Evolutionary conservation across 2,113 vertebrate genomes (phyloP).

Genomic region (Prunella fulvescens): DNA sequence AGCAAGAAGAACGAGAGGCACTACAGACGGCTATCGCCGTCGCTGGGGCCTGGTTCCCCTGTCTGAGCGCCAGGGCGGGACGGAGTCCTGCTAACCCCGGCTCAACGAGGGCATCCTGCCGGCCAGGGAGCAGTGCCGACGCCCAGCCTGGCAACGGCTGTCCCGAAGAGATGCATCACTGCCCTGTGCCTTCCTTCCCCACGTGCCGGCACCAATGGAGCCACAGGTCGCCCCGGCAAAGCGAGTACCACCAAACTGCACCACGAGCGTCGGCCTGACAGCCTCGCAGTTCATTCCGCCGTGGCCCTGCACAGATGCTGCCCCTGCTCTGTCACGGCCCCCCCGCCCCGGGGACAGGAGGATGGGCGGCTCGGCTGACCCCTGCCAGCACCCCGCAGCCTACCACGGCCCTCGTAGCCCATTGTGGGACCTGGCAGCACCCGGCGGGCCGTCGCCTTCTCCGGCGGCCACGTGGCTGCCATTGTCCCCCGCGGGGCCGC

Average conservation of each 20-base stretch:
- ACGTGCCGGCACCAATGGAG: not conserved
- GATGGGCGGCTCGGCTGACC: not conserved
- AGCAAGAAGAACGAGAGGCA: not conserved
- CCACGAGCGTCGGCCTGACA: not conserved
- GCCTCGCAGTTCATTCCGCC: not conserved
- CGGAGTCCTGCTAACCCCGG: not conserved
- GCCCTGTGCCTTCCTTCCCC: not conserved
- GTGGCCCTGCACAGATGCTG: not conserved
- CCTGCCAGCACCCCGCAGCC: not conserved
- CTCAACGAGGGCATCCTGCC: not conserved
- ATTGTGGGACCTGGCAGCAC: accelerated
- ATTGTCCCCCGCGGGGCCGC: not conserved
- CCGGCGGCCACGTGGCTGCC: not conserved
- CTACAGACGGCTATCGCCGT: accelerated
- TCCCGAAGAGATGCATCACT: not conserved
- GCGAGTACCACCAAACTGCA: not conserved
- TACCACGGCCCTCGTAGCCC: accelerated
- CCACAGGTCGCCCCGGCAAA: not conserved
- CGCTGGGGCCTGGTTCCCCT: not conserved
- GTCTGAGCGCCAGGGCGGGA: accelerated
- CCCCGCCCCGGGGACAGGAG: not conserved
- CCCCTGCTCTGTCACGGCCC: not conserved
- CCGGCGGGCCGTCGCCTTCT: not conserved
- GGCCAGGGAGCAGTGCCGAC: not conserved
- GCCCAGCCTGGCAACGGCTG: not conserved